Evolutionary conservation across 2,113 vertebrate genomes (phyloP).

Genomic region (Hippocampus zosterae): DNA sequence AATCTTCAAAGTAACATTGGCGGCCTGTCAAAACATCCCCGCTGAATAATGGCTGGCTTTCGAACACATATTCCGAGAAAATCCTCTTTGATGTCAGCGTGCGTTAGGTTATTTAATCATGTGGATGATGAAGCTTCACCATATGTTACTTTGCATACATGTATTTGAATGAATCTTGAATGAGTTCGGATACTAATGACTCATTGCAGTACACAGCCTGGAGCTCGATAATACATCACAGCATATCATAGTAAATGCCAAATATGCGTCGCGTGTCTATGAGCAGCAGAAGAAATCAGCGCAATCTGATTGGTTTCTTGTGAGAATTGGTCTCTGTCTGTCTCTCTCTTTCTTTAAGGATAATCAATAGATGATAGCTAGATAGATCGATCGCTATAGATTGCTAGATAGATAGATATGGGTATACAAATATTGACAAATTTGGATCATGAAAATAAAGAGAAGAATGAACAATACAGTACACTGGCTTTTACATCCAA

Average conservation of each 20-base stretch:
- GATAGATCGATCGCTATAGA: too few relatives aligned
- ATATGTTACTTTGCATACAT: conserved; percentile 12
- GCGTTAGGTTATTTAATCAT: conserved; percentile 43
- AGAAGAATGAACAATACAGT: too few relatives aligned
- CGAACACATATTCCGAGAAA: conserved; percentile 38
- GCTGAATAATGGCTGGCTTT: conserved; percentile 42
- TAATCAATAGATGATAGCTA: too few relatives aligned
- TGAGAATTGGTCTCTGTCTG: not conserved
- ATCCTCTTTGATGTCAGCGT: conserved; percentile 50
- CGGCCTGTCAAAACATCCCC: conserved; percentile 42
- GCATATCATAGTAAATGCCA: not conserved
- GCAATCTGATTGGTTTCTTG: not conserved
- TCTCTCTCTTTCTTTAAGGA: too few relatives aligned
- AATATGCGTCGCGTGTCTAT: not conserved
- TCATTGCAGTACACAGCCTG: not conserved
- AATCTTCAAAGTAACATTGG: conserved; percentile 47
- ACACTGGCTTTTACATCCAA: too few relatives aligned
- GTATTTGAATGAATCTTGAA: not conserved
- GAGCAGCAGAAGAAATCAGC: not conserved
- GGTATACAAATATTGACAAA: too few relatives aligned
- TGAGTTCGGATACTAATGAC: not conserved
- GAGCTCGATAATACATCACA: not conserved
- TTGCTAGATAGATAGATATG: too few relatives aligned
- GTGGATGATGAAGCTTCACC: conserved; percentile 10
- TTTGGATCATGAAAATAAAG: too few relatives aligned